These are phyloP conservation scores for Zaprionus africanus DNA, from an alignment of 1,140 invertebrate genomes.

Conservation along the genomic window DNA sequence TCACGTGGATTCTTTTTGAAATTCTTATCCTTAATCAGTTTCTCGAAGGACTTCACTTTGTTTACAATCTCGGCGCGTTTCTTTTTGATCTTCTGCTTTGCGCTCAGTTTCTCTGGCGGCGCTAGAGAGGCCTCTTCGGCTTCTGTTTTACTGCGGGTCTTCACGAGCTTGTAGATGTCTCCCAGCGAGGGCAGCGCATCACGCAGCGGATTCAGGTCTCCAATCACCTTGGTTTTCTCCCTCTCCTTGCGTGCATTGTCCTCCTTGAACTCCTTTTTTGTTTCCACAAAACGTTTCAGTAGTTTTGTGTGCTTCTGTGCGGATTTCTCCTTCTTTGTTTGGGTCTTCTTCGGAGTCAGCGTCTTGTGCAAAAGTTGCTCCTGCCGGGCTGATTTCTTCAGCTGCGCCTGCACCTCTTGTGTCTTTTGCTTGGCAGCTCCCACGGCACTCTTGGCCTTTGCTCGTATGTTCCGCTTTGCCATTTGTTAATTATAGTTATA, in stretches of 20 bases:
- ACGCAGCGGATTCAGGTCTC: constrained; percentile 73
- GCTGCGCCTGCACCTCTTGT: constrained; percentile 51
- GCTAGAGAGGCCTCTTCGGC: constrained; percentile 10
- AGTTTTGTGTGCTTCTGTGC: constrained; percentile 70
- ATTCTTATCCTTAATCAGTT: constrained; percentile 73
- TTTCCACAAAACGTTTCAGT: constrained; percentile 63
- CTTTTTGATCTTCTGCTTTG: constrained; percentile 71
- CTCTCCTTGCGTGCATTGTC: constrained; percentile 66
- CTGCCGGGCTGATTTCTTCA: constrained; percentile 52
- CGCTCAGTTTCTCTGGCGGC: constrained; percentile 55
- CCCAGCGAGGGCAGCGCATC: constrained; percentile 80
- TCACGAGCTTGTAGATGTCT: constrained; percentile 70
- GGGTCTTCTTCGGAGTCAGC: constrained; percentile 60
- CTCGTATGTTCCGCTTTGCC: constrained; percentile 65
- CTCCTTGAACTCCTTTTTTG: constrained; percentile 66
- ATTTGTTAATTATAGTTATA: constrained; percentile 32
- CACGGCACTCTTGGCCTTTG: constrained; percentile 63
- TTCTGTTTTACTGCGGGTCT: constrained; percentile 43
- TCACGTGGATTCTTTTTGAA: constrained; percentile 74
- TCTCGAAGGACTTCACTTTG: constrained; percentile 61
- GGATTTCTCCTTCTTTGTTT: constrained; percentile 74
- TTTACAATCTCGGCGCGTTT: constrained; percentile 62
- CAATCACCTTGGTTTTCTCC: constrained; percentile 71
- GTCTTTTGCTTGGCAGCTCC: constrained; percentile 64
- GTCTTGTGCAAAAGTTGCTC: constrained; percentile 71